phyloP scores from a whole-genome alignment of 2,888 invertebrate genomes.

The Monoplex corrugatus region DNA sequence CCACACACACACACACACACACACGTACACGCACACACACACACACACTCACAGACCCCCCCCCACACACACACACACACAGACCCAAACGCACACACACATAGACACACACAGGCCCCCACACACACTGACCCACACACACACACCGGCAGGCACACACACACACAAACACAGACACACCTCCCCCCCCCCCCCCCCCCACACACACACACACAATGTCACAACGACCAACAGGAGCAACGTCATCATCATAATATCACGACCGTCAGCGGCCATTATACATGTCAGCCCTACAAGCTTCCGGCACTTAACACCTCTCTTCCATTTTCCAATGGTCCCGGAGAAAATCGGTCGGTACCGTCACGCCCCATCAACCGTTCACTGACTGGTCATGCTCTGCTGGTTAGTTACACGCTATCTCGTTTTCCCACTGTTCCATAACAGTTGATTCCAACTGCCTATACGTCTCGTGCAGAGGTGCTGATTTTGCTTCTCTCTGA shows the following conservation, averaged over 20 bases:
- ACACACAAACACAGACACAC: background rate
- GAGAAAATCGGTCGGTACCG: too few species aligned
- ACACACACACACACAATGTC: background rate
- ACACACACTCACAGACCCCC: background rate
- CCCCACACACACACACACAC: background rate
- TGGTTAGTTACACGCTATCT: too few species aligned
- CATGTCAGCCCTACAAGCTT: too few species aligned
- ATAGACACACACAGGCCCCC: background rate
- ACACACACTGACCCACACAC: background rate
- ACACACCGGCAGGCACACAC: background rate
- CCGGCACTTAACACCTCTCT: too few species aligned
- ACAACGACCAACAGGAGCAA: background rate
- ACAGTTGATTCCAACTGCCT: too few species aligned
- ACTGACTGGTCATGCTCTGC: too few species aligned
- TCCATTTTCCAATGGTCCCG: too few species aligned
- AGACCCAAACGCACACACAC: background rate
- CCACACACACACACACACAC: background rate
- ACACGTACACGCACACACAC: slow-evolving; percentile 5
- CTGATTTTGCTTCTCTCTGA: too few species aligned
- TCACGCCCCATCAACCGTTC: too few species aligned
- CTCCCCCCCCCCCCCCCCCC: background rate
- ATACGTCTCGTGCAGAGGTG: too few species aligned
- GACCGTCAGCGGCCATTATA: too few species aligned
- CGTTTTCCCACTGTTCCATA: too few species aligned
- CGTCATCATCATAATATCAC: background rate